Evolutionary conservation across 1,140 invertebrate species (phyloP), one percentile per base, ranked within the genome.

Genomic region (Diuraphis noxia): DNA sequence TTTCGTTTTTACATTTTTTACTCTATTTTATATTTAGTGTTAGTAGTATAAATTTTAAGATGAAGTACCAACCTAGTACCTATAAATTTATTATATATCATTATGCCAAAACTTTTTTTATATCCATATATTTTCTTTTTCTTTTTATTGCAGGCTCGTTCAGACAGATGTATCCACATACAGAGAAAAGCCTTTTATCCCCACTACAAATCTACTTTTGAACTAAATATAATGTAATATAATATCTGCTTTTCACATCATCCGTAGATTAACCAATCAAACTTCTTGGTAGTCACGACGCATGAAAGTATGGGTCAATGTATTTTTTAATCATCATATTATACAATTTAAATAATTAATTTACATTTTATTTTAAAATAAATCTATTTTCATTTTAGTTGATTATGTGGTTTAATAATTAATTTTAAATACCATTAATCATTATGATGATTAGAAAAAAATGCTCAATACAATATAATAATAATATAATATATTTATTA

Each of bases 181-280:
- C 41, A 41, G 63, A 79, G 88, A 79, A 90, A 90, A 90, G n/a
- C 88, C 88, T 46, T 79, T 90, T 72, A 79, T 90, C 40, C 72
- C 88, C n/a, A 77, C 88, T 5, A 90, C 38, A 34, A 79, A 90
- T 46, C 19, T 77, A 9, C 88, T 90, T 46, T 90, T 90, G 38
- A 90, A 90, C 34, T 90, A 30, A 89, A 72, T 34, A 46, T 87
- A 34, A 85, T 84, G n/a, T 84, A 38, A 79, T n/a, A 56, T 63
- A 88, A 63, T 88, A 49, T 21, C 19, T 21, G 17, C 25, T 40
- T 7, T 88, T 88, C 36, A 19, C 23, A 30, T 40, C 36, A 63
- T 21, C 2, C 36, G 41, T 63, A 88, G 21, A 88, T 63, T 38
- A 63, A 2, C 36, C 36, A n/a, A 63, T 56, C 49, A 52, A 87